These are phyloP conservation scores for Auanema sp. DNA, from an alignment of 2,888 invertebrate species.

Conservation along the genomic window DNA sequence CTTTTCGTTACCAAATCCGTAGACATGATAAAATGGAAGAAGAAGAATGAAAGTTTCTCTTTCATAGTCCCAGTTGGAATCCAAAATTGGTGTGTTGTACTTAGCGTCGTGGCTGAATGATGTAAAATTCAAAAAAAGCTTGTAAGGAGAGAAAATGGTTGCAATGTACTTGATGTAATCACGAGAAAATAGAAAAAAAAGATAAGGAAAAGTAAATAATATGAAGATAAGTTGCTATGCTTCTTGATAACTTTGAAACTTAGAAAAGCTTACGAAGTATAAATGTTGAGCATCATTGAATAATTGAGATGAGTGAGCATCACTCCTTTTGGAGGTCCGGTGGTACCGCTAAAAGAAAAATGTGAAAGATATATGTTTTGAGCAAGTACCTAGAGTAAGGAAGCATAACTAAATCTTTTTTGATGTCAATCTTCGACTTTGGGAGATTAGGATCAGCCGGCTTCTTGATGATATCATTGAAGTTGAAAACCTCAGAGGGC, in stretches of 20 bases:
- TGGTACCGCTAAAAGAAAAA: conserved; percentile 48
- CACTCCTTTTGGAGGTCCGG: conserved; percentile 60
- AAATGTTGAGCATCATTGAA: conserved; percentile 50
- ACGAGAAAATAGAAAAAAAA: too few species aligned
- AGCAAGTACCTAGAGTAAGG: conserved; percentile 48
- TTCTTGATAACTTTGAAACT: too few species aligned
- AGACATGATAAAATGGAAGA: conserved; percentile 62
- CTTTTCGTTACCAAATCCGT: conserved; percentile 51
- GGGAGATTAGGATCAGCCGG: conserved; percentile 24
- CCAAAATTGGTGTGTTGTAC: conserved; percentile 29
- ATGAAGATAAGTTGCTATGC: too few species aligned
- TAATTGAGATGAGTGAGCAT: conserved; percentile 55
- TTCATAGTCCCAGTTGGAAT: conserved; percentile 42
- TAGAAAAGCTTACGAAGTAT: conserved; percentile 29
- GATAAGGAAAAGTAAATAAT: too few species aligned
- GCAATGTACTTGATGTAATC: too few species aligned
- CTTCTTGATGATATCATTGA: conserved; percentile 37
- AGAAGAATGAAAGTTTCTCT: conserved; percentile 46
- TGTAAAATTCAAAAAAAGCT: background rate
- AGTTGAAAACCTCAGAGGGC: conserved; percentile 33
- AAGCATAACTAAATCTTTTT: conserved; percentile 47
- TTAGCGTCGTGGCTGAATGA: conserved; percentile 27
- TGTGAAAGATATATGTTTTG: background rate
- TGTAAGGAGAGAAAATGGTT: background rate
- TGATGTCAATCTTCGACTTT: conserved; percentile 33